A percentile compares a stretch with the other conserved stretches of the same genome.
These are phyloP conservation scores for Sesamia inferens DNA, from an alignment of 2,888 invertebrate species.

Conservation along the genomic window DNA sequence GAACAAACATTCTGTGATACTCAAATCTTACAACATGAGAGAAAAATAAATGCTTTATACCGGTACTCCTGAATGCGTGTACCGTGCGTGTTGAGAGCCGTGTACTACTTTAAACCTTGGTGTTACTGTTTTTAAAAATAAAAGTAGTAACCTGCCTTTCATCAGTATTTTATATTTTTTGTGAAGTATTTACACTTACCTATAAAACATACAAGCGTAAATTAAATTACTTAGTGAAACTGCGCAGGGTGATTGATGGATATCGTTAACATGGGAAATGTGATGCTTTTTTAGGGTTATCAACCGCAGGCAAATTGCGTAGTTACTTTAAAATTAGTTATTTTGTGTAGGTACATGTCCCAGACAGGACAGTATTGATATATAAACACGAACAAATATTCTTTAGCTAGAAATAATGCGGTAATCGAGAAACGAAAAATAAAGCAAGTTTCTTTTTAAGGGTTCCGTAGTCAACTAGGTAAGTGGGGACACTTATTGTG, in stretches of 20 bases:
- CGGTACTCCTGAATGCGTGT: constrained; percentile 9
- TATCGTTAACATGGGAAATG: neutral
- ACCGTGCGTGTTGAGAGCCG: neutral
- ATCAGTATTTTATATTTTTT: neutral
- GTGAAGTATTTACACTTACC: neutral
- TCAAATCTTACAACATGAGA: constrained; percentile 40
- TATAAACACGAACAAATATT: too few species aligned
- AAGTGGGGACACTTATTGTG: too few species aligned
- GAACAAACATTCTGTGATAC: constrained; percentile 38
- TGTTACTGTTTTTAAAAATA: constrained; percentile 9
- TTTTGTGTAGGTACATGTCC: neutral
- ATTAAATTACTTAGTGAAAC: neutral
- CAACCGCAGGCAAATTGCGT: neutral
- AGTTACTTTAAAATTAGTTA: neutral
- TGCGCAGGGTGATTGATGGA: neutral
- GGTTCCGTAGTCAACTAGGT: too few species aligned
- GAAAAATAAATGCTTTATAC: constrained; percentile 42
- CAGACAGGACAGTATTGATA: too few species aligned
- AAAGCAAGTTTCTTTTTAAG: neutral
- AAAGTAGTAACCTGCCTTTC: neutral
- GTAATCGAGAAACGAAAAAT: neutral
- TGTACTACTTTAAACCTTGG: constrained; percentile 23
- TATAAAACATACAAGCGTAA: neutral
- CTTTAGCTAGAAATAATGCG: neutral
- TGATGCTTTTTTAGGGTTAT: neutral